These are phyloP conservation scores for Magallana angulata DNA, from an alignment of 1,140 invertebrate species.

Conservation along the genomic window DNA sequence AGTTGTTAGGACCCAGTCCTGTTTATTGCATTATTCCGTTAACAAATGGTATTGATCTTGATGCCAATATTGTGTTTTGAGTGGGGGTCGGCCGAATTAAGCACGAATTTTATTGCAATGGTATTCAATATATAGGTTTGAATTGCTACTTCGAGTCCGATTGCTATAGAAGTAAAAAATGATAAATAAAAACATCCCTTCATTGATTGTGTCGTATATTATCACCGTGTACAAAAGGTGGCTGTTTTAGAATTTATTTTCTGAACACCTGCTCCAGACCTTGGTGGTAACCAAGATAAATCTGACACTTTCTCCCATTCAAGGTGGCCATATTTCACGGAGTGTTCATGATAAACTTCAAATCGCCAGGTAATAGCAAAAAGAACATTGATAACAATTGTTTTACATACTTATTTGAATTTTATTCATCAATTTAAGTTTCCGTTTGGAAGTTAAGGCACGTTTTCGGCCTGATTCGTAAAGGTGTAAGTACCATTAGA, in stretches of 20 bases:
- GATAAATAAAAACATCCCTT: constrained; percentile 29
- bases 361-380: constrained; percentile 33
- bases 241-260: constrained; percentile 35
- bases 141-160: constrained; percentile 30
- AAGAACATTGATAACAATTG: constrained; percentile 38
- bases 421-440: constrained; percentile 38
- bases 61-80: constrained; percentile 31
- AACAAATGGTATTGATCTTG: constrained; percentile 36
- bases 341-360: constrained; percentile 34
- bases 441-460: constrained; percentile 32
- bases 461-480: constrained; percentile 21
- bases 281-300: constrained; percentile 17
- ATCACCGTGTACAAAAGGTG: constrained; percentile 32
- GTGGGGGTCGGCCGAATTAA: constrained; percentile 16
- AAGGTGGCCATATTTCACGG: constrained; percentile 17
- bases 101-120: constrained; percentile 26
- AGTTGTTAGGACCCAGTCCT: background rate
- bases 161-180: constrained; percentile 38
- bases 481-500: constrained; percentile 18
- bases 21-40: constrained; percentile 26
- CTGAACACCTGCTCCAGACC: constrained; percentile 22
- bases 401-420: constrained; percentile 38
- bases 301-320: constrained; percentile 7
- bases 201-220: constrained; percentile 33
- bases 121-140: constrained; percentile 33